Percentiles rank a stretch among this genome's conserved stretches.
Evolutionary conservation across 1,140 invertebrate species (phyloP).

Genomic region (Melanaphis sacchari): DNA sequence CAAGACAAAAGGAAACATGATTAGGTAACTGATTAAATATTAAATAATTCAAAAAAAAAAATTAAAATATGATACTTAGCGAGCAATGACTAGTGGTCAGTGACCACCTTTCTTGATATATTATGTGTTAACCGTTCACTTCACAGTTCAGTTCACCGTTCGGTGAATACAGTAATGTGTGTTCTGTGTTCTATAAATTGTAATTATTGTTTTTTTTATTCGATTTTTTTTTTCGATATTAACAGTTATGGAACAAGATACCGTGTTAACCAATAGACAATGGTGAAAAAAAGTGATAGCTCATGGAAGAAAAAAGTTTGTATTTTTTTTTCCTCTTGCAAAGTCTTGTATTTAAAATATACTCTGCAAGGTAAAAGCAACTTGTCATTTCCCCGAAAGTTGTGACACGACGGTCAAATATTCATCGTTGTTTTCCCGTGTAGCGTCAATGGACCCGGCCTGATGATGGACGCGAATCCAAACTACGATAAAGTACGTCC

Average conservation of each 20-base stretch:
- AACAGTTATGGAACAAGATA: conserved; percentile 39
- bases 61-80: background rate
- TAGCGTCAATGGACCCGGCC: background rate
- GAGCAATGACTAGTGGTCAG: background rate
- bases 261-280: conserved; percentile 30
- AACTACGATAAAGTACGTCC: background rate
- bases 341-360: conserved; percentile 41
- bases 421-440: too few species aligned
- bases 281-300: conserved; percentile 33
- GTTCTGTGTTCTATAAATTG: background rate
- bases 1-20: background rate
- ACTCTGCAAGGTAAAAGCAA: conserved; percentile 6
- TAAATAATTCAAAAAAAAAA: background rate
- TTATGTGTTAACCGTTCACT: too few species aligned
- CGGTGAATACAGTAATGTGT: background rate
- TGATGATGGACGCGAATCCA: background rate
- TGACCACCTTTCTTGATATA: background rate
- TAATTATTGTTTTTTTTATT: background rate
- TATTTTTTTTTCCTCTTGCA: conserved; percentile 25
- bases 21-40: background rate
- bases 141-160: background rate
- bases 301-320: conserved; percentile 39
- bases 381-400: background rate
- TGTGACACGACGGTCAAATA: background rate
- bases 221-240: conserved; percentile 13